Base-by-base conservation (phyloP, 2,113 vertebrate genomes). In the Trachemys scripta region DNA sequence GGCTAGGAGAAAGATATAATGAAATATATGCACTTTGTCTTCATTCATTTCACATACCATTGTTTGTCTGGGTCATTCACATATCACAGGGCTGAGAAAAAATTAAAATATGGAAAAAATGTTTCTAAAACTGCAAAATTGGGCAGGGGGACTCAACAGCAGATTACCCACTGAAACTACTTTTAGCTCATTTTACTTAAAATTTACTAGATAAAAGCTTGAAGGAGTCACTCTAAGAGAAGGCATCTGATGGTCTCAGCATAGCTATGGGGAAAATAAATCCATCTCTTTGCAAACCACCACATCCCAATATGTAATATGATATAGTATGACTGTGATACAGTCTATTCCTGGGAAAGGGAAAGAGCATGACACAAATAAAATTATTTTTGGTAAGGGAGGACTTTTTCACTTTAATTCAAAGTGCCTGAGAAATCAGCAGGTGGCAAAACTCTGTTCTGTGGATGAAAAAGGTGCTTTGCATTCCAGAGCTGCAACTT, bases 401-500 rank as follows among this genome's bases (percentile, higher is more conserved):
- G 45, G 53, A 25, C 25, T 51, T 50, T 82, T 87, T 59, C 25
- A 22, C 53, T 91, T 72, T 72, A 47, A 83, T 25, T 83, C 49
- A 62, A 22, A 57, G 90, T 51, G 45, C 42, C 27, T 45, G 24
- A 62, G 47, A 53, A 12, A 92, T 54, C 90, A 83, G 90, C 79
- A 83, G 54, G 65, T 87, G 72, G 81, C 72, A 90, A 90, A 79
- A 56, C 19, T 42, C 42, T 84, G 54, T 65, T 20, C 72, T 25
- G 17, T 79, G 65, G 53, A 78, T 20, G 54, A 83, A 87, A 51
- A 50, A 83, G 31, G 57, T 51, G 47, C 14, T 83, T 78, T 92
- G 80, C 85, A 88, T 83, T 88, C 80, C 69, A 51, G n/a, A 78
- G 80, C 27, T 62, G 54, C 76, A 87, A 83, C 85, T 92, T 92